phyloP scores from a whole-genome alignment of 2,113 vertebrate species.

The Oncorhynchus clarkii region DNA sequence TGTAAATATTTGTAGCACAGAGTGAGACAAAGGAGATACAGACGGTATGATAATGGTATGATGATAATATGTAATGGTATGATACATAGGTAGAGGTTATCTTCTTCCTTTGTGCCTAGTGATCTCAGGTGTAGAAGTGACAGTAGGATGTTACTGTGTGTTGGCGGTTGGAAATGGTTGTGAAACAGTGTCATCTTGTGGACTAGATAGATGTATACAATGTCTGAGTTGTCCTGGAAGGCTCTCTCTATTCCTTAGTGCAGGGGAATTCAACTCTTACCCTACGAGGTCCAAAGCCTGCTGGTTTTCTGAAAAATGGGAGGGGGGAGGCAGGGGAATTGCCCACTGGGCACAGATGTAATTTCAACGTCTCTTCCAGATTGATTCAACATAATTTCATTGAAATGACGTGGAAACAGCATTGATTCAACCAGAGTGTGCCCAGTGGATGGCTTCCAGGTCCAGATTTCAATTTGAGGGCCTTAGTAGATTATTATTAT shows the following conservation, averaged over 20 bases:
- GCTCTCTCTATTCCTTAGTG: not conserved
- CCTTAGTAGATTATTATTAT: no score
- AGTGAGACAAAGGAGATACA: not conserved
- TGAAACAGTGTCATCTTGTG: conserved; percentile 87
- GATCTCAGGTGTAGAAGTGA: conserved; percentile 9
- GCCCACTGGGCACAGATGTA: no score
- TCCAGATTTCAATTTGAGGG: no score
- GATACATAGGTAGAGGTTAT: conserved; percentile 37
- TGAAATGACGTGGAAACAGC: no score
- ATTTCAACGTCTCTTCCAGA: no score
- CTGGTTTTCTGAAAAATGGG: not conserved
- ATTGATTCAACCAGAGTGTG: no score
- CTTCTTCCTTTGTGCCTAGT: conserved; percentile 2
- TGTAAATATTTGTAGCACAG: no score
- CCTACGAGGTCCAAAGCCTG: not conserved
- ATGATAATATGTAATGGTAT: conserved; percentile 28
- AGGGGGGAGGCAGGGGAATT: no score
- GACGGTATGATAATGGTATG: conserved; percentile 25
- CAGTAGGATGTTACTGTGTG: not conserved
- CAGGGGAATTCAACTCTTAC: no score
- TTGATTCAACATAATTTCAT: no score
- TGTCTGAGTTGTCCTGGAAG: not conserved
- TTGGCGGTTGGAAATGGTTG: conserved; percentile 53
- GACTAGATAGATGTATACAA: conserved; percentile 29
- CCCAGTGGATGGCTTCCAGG: no score